Conservation (phyloP, 2,797 vertebrate species). For the Poeciliopsis gracilis region DNA sequence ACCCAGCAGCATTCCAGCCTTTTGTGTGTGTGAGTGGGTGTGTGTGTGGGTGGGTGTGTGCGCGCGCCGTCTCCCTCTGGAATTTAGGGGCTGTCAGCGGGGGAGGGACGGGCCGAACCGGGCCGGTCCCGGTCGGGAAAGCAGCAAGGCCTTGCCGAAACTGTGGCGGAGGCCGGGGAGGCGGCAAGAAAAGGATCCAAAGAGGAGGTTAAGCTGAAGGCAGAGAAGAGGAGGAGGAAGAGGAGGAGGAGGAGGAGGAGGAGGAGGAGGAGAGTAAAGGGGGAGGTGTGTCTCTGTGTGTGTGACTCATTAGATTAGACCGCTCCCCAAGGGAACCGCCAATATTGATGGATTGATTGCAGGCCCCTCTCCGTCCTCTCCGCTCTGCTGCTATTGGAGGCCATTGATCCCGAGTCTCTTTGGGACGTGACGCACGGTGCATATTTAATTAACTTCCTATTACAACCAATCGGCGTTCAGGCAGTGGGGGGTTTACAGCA, state of each 20-base stretch:
- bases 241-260: slow-evolving; percentile 33
- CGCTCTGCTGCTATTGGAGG: slow-evolving; percentile 59
- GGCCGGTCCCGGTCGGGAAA: background rate
- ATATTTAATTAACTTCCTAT: slow-evolving; percentile 73
- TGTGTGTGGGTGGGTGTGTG: accelerated
- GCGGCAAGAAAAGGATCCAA: slow-evolving; percentile 34
- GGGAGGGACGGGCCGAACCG: slow-evolving; percentile 22
- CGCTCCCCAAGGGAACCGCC: slow-evolving; percentile 60
- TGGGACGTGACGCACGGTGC: slow-evolving; percentile 64
- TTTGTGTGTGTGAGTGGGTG: slow-evolving; percentile 46
- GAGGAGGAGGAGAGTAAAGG: slow-evolving; percentile 58
- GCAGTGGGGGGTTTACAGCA: slow-evolving; percentile 27
- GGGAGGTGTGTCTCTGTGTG: slow-evolving; percentile 42
- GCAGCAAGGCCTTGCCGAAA: slow-evolving; percentile 35
- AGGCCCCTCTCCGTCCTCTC: slow-evolving; percentile 66
- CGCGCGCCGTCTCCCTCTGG: slow-evolving; percentile 46
- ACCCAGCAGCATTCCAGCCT: slow-evolving; percentile 68
- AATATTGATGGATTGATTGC: slow-evolving; percentile 81
- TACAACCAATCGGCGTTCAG: slow-evolving; percentile 56
- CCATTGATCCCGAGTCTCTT: slow-evolving; percentile 69
- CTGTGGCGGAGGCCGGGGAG: slow-evolving; percentile 19
- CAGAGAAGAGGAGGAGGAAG: slow-evolving; percentile 18
- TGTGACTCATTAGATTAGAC: slow-evolving; percentile 75
- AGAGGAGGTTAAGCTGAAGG: slow-evolving; percentile 32
- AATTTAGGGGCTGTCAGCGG: slow-evolving; percentile 58